phyloP scores from a whole-genome alignment of 2,888 invertebrate species.

The Leptinotarsa haldemani region DNA sequence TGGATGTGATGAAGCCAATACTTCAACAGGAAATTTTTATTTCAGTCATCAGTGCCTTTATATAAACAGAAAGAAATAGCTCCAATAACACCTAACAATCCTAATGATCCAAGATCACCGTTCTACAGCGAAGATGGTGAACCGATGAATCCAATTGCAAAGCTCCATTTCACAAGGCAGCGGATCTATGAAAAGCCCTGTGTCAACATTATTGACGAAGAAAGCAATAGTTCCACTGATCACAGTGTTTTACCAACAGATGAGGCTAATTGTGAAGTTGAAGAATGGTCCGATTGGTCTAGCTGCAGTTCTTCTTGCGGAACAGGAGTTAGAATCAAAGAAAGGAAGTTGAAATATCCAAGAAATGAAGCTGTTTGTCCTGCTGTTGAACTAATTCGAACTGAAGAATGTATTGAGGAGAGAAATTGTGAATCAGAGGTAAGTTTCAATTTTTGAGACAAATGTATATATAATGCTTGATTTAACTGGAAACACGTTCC shows the following conservation, averaged over 20 bases:
- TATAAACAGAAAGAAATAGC: constrained; percentile 86
- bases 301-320: constrained; percentile 78
- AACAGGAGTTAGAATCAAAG: constrained; percentile 71
- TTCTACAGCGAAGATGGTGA: constrained; percentile 82
- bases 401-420: constrained; percentile 58
- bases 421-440: constrained; percentile 51
- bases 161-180: constrained; percentile 80
- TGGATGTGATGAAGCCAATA: too few relatives aligned
- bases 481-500: too few relatives aligned
- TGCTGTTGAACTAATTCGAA: constrained; percentile 64
- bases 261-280: constrained; percentile 72
- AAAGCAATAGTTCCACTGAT: background rate
- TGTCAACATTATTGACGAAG: constrained; percentile 56
- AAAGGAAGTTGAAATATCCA: constrained; percentile 71
- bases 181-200: constrained; percentile 83
- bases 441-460: constrained; percentile 3
- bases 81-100: constrained; percentile 84
- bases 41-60: constrained; percentile 81
- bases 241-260: background rate
- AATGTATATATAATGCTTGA: too few relatives aligned
- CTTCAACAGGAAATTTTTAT: background rate
- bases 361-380: constrained; percentile 71
- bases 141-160: constrained; percentile 89
- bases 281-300: constrained; percentile 80
- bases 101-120: constrained; percentile 86